Evolutionary conservation across 2,797 vertebrate genomes (phyloP), one percentile per base, ranked within the genome.

Genomic region (Eulemur mongoz): DNA sequence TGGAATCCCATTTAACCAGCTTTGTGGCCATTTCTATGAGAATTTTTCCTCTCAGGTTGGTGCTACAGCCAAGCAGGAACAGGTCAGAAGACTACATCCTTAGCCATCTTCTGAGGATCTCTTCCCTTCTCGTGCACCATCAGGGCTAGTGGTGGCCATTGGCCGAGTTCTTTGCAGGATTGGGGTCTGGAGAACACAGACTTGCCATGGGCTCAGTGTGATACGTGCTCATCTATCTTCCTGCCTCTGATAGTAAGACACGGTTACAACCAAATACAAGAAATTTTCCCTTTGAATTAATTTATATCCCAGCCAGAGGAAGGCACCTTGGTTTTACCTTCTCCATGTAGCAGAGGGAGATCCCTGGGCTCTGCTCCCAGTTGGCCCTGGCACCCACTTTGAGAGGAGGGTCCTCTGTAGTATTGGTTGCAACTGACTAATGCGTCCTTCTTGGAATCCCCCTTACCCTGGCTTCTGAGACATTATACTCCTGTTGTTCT

Each of bases 151-250:
- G 23, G 11, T 70, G 11, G 59, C 76, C 72, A 35, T 5, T 78
- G 35, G 40, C 76, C 48, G 65, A 95, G 63, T 38, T 86, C 75
- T 86, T 84, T 83, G 94, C n/a, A 92, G 48, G 20, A 32, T n/a
- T 43, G 30, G 48, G 10, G 11, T 87, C 82, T 72, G n/a, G 80
- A 89, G 27, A 86, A 57, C 30, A 54, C 12, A 61, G 59, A 82
- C 65, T 75, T 75, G 7, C 40, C 40, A 38, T 65, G 59, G 94
- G 54, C 32, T 94, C 14, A 63, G 9, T 43, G 18, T 69, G 54
- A 11, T 57, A 18, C 25, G 52, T 90, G 30, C 54, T 63, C 30
- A 50, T 94, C 81, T 92, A 27, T 72, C 65, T 94, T 82, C 82
- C 35, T 81, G 38, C 73, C 48, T 82, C 73, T 86, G 50, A 80